These are phyloP conservation scores for Anolis sagrei DNA, from an alignment of 2,113 vertebrate genomes.

Conservation along the genomic window DNA sequence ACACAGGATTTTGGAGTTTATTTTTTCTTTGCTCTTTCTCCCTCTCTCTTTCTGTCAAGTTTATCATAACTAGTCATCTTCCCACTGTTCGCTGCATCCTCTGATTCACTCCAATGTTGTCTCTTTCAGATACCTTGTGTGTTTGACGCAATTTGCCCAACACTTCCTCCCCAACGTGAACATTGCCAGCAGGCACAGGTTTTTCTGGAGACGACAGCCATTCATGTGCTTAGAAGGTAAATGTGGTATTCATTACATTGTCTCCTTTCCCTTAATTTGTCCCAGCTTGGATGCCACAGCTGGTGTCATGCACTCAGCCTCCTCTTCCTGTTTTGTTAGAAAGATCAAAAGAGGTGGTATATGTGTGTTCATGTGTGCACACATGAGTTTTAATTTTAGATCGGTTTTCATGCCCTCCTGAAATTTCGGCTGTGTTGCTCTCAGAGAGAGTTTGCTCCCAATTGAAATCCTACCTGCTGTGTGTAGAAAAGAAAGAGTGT, in stretches of 20 bases:
- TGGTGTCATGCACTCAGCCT: slow-evolving; percentile 6
- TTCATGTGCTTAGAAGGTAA: slow-evolving; percentile 73
- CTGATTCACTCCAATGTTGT: slow-evolving; percentile 36
- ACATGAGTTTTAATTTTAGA: neutral
- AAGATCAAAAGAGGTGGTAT: neutral
- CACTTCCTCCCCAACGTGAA: slow-evolving; percentile 12
- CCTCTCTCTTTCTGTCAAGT: slow-evolving; percentile 2
- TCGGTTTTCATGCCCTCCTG: neutral
- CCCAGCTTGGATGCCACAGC: fast-evolving
- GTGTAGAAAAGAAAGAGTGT: neutral
- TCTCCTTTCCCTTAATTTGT: neutral
- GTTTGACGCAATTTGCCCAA: slow-evolving; percentile 36
- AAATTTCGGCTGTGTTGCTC: neutral
- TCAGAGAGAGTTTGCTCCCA: neutral
- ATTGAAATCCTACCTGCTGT: neutral
- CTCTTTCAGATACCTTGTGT: slow-evolving; percentile 55
- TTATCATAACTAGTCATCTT: slow-evolving; percentile 12
- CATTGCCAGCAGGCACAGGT: slow-evolving; percentile 40
- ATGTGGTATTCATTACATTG: neutral
- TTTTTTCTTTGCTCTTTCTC: neutral
- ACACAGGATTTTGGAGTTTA: neutral
- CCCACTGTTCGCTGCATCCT: neutral
- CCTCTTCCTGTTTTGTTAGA: slow-evolving; percentile 2
- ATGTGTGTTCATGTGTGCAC: neutral
- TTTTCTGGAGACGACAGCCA: neutral